Percentiles rank a stretch among this genome's conserved stretches.
Evolutionary conservation across 2,113 vertebrate genomes (phyloP).

Genomic region (Sphyrna mokarran): DNA sequence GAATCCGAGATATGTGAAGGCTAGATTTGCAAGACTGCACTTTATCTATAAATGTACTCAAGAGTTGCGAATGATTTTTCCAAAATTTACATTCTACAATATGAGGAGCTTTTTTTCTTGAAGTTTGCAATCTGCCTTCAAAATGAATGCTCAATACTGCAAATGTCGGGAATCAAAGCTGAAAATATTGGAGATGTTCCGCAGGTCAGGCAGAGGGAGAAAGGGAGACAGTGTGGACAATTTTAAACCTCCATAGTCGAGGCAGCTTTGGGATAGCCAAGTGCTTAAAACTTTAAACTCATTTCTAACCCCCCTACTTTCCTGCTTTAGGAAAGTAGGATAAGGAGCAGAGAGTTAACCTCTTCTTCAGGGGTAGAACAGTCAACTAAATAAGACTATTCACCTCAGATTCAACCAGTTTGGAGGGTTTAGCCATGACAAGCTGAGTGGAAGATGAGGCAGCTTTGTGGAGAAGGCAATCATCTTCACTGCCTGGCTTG

Average conservation of each 20-base stretch:
- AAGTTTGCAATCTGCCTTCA: not conserved
- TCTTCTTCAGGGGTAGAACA: not conserved
- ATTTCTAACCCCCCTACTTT: not conserved
- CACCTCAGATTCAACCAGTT: not conserved
- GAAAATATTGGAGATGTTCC: not conserved
- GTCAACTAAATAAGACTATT: not conserved
- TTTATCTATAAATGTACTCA: not conserved
- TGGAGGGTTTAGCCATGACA: too few species aligned
- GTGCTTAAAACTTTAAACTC: not conserved
- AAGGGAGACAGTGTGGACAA: not conserved
- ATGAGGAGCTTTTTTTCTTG: not conserved
- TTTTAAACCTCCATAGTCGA: not conserved
- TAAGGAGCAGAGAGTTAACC: not conserved
- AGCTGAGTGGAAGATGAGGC: too few species aligned
- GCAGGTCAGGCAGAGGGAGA: not conserved
- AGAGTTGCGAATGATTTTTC: not conserved
- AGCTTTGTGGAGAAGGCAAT: too few species aligned
- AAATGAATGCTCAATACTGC: not conserved
- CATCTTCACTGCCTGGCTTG: not conserved
- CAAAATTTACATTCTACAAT: not conserved
- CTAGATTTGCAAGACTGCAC: not conserved
- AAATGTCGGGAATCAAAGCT: not conserved
- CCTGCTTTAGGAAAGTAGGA: not conserved
- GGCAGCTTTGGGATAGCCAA: not conserved
- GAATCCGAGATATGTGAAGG: not conserved